These are phyloP conservation scores for Argyresthia goedartella DNA, from an alignment of 2,888 invertebrate genomes.

Conservation along the genomic window DNA sequence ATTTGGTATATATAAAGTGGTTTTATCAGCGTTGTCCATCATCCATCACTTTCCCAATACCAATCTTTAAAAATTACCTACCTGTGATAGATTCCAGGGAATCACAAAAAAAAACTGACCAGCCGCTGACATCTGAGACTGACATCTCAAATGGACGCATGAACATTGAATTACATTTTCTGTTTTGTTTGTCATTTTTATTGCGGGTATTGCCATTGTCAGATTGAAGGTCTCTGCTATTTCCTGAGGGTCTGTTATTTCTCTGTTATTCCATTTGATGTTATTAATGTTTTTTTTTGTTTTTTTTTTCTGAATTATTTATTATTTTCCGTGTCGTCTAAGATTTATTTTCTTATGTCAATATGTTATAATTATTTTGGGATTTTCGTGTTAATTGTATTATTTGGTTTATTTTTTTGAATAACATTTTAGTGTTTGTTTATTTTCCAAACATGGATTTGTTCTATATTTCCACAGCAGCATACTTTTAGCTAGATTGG, in stretches of 20 bases:
- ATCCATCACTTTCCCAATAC: too few relatives aligned
- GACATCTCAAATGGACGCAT: too few relatives aligned
- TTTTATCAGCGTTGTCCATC: too few relatives aligned
- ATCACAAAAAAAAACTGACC: too few relatives aligned
- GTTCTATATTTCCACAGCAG: slow-evolving; percentile 4
- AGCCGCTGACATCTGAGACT: too few relatives aligned
- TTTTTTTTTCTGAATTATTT: not conserved
- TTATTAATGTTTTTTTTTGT: not conserved
- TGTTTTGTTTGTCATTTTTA: not conserved
- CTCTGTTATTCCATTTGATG: not conserved
- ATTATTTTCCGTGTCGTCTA: not conserved
- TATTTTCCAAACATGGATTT: too few relatives aligned
- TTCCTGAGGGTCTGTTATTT: not conserved
- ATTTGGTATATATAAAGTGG: too few relatives aligned
- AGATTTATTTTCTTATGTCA: not conserved
- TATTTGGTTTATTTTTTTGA: not conserved
- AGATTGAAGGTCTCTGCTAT: slow-evolving; percentile 2
- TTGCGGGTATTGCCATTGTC: not conserved
- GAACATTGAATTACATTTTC: not conserved
- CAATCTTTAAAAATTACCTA: too few relatives aligned
- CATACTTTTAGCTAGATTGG: slow-evolving; percentile 7
- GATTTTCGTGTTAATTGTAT: not conserved
- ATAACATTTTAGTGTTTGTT: not conserved
- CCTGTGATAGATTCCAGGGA: too few relatives aligned
- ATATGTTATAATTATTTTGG: not conserved